These are phyloP conservation scores for Romanogobio albipinnatus DNA, from an alignment of 2,113 vertebrate species.

Conservation along the genomic window DNA sequence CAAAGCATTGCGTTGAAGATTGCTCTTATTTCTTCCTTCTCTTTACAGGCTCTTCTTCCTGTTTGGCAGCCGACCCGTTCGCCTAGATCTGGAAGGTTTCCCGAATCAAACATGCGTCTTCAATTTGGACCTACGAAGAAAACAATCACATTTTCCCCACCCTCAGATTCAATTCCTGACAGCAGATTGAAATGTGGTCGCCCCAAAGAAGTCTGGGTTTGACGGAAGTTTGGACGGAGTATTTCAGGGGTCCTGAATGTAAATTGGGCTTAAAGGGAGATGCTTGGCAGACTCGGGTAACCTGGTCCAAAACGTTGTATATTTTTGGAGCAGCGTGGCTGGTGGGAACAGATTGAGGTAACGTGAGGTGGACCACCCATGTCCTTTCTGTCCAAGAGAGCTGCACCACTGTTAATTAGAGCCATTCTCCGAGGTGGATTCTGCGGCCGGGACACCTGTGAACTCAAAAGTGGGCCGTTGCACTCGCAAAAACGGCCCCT, in stretches of 20 bases:
- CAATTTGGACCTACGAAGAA: constrained; percentile 51
- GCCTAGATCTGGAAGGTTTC: constrained; percentile 48
- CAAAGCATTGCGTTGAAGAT: constrained; percentile 52
- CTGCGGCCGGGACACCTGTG: constrained; percentile 76
- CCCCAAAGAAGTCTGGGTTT: constrained; percentile 52
- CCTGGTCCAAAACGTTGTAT: constrained; percentile 59
- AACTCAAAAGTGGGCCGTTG: constrained; percentile 58
- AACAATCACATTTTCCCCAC: constrained; percentile 51
- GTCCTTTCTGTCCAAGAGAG: constrained; percentile 67
- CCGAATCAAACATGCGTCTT: constrained; percentile 51
- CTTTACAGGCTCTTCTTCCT: constrained; percentile 48
- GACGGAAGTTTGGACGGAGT: constrained; percentile 67
- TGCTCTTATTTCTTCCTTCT: constrained; percentile 59
- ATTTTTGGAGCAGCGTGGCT: constrained; percentile 68
- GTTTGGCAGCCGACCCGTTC: constrained; percentile 51
- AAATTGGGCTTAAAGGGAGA: constrained; percentile 67
- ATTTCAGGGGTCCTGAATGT: constrained; percentile 61
- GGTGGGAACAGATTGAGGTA: constrained; percentile 51
- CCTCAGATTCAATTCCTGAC: constrained; percentile 44
- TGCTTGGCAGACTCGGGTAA: constrained; percentile 46
- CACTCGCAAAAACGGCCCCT: constrained; percentile 19
- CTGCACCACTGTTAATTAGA: constrained; percentile 72
- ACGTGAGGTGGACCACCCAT: constrained; percentile 53
- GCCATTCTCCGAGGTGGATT: constrained; percentile 68
- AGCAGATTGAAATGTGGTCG: constrained; percentile 41